Evolutionary conservation across 2,797 vertebrate genomes (phyloP), one percentile per base, ranked within the genome.

Genomic region (Heliangelus exortis): DNA sequence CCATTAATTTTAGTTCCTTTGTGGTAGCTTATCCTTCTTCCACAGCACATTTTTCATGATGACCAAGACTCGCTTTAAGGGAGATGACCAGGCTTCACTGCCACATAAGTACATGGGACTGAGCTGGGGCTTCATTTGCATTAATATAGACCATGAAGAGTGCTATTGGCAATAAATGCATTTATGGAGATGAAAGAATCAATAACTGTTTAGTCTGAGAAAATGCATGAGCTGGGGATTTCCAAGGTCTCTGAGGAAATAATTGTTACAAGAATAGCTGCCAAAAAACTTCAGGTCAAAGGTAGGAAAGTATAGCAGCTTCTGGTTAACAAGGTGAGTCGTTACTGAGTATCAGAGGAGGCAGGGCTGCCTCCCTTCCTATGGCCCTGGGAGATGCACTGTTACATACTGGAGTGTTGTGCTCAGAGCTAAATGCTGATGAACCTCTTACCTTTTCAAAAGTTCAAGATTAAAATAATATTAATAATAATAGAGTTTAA

Each of bases 191-290:
- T 67, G 72, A 90, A 94, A 84, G 78, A 68, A 57, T 13, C 25
- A 47, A n/a, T 81, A 87, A 92, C 36, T 85, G n/a, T 95, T 96
- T 83, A 81, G 82, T 93, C 82, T 95, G 57, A 87, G 75, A 87
- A 90, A 80, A 65, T 39, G 28, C 0, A 0, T n/a, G 72, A 83
- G 33, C 41, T 62, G 65, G 86, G 84, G 54, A 85, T 79, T 95
- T 81, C 58, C 58, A 81, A 58, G 47, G 71, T 51, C 79, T 89
- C 89, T 77, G 50, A 80, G 84, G 78, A 80, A 87, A 63, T 33
- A 84, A 65, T n/a, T 78, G n/a, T 80, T 68, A 47, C 71, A 68
- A 80, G 84, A 79, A 93, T 89, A n/a, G 39, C 20, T 47, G n/a
- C 23, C 76, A 87, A 85, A 80, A 14, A 80, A 25, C 33, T 54